phyloP scores from a whole-genome alignment of 2,888 invertebrate genomes.

The Tetrapedia diversipes region DNA sequence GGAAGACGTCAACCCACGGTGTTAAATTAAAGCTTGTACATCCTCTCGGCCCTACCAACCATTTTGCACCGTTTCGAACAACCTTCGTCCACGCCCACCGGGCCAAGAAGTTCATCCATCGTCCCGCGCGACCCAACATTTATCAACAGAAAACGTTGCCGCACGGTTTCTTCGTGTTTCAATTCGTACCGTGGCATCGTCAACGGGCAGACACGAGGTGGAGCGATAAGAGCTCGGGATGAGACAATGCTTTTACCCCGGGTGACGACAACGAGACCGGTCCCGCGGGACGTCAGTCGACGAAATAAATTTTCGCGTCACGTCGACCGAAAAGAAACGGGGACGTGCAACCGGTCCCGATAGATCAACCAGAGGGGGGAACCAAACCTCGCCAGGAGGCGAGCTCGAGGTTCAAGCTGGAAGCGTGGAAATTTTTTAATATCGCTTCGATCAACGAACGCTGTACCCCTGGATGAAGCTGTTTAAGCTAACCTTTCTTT shows the following conservation, averaged over 20 bases:
- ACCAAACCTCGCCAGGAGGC: neutral
- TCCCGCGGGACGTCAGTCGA: constrained; percentile 5
- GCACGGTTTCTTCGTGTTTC: neutral
- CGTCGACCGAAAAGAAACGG: constrained; percentile 26
- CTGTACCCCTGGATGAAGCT: too few relatives aligned
- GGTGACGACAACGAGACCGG: constrained; percentile 12
- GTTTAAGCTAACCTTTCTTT: too few relatives aligned
- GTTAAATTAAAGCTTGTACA: neutral
- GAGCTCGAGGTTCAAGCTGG: neutral
- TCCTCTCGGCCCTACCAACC: neutral
- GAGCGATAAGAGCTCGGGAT: constrained; percentile 12
- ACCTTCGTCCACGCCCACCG: neutral
- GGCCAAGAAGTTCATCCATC: neutral
- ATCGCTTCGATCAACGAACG: too few relatives aligned
- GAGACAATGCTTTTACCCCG: constrained; percentile 33
- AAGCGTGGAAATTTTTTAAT: constrained; percentile 25
- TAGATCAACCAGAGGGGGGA: constrained; percentile 20
- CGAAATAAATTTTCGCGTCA: constrained; percentile 40
- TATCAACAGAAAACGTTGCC: neutral
- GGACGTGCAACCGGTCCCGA: constrained; percentile 29
- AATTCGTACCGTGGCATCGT: constrained; percentile 11
- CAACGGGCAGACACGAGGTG: neutral
- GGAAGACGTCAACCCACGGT: neutral
- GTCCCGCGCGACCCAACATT: neutral
- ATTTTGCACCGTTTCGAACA: too few relatives aligned